Conservation (phyloP, 2,113 vertebrate species). For the Atrichornis clamosus region DNA sequence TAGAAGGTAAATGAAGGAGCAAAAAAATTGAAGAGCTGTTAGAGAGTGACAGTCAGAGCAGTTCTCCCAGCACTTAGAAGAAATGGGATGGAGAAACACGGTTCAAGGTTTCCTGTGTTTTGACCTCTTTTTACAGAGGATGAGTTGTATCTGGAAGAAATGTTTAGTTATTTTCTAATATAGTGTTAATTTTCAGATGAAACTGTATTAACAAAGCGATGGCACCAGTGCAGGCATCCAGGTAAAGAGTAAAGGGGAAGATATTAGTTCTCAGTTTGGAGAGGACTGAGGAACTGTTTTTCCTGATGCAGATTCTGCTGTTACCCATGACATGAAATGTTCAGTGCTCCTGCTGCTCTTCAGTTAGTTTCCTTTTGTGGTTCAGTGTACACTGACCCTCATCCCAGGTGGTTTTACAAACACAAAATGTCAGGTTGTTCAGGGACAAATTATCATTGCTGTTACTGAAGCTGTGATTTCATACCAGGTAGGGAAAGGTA, state of each 20-base stretch:
- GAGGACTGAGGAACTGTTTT: neutral
- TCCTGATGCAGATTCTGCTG: neutral
- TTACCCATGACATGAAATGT: neutral
- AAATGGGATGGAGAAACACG: neutral
- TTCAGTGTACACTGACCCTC: neutral
- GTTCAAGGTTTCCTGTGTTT: neutral
- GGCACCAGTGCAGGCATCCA: accelerated
- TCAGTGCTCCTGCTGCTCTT: neutral
- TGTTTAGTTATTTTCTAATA: neutral
- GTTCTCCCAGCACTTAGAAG: neutral
- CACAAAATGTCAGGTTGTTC: neutral
- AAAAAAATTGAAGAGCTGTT: neutral
- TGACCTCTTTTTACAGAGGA: neutral
- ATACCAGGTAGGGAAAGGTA: neutral
- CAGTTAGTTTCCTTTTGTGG: neutral
- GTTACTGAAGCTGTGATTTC: neutral
- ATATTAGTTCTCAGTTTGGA: neutral
- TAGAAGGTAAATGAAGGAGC: constrained; percentile 13
- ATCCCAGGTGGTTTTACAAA: neutral
- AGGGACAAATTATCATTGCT: neutral
- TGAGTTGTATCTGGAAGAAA: neutral
- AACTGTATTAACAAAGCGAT: neutral
- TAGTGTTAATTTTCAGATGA: neutral
- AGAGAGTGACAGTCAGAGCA: neutral
- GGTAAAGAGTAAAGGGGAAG: neutral